phyloP scores from a whole-genome alignment of 1,140 invertebrate species.

The Arctopsyche grandis region DNA sequence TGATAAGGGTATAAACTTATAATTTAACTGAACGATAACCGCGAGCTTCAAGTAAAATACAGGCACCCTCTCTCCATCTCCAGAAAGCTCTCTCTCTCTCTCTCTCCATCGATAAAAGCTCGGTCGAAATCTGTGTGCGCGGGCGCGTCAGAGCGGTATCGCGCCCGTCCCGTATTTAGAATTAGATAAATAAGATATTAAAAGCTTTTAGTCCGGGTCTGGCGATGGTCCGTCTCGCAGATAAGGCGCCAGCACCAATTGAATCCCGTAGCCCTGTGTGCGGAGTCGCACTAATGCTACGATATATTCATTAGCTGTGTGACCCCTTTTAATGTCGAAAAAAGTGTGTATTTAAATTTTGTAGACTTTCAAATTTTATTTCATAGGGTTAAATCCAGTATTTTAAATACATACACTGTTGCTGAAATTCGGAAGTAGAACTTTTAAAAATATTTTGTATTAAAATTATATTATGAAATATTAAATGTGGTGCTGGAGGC shows the following conservation, averaged over 20 bases:
- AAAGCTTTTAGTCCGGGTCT: constrained; percentile 54
- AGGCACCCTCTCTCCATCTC: neutral
- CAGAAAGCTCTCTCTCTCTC: neutral
- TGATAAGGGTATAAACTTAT: constrained; percentile 51
- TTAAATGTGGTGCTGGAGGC: no score
- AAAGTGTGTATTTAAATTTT: neutral
- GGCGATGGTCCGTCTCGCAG: constrained; percentile 45
- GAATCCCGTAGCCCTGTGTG: constrained; percentile 19
- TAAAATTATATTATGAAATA: no score
- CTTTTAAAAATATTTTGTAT: no score
- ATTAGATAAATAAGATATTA: constrained; percentile 55
- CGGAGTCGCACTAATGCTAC: constrained; percentile 3
- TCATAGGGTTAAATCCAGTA: no score
- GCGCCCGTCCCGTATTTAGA: constrained; percentile 48
- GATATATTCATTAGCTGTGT: neutral
- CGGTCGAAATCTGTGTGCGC: constrained; percentile 36
- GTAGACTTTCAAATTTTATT: no score
- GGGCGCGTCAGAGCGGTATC: constrained; percentile 29
- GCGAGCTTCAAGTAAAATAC: constrained; percentile 23
- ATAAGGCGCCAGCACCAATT: constrained; percentile 46
- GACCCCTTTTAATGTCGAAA: neutral
- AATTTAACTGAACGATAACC: constrained; percentile 50
- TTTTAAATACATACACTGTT: no score
- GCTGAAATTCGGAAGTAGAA: no score
- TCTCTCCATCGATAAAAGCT: constrained; percentile 36